Evolutionary conservation across 1,140 invertebrate genomes (phyloP).

Genomic region (Drosophila teissieri): DNA sequence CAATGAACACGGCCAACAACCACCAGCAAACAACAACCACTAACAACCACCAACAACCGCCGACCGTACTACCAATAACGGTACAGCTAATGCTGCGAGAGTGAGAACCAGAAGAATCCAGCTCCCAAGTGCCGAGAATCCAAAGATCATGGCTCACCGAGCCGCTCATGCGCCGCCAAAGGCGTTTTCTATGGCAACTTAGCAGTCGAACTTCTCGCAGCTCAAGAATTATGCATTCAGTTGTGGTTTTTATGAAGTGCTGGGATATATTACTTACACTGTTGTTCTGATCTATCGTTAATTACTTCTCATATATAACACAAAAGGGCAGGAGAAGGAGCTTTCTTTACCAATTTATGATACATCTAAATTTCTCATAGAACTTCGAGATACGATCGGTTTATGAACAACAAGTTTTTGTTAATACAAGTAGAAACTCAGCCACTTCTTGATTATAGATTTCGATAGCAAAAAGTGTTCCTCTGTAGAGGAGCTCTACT

Average conservation of each 20-base stretch:
- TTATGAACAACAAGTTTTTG: too few relatives aligned
- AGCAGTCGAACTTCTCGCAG: background rate
- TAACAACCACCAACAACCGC: background rate
- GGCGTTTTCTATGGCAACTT: conserved; percentile 15
- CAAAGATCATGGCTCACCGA: conserved; percentile 31
- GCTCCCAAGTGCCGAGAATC: conserved; percentile 21
- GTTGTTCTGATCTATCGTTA: background rate
- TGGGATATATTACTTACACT: too few relatives aligned
- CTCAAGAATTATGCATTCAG: background rate
- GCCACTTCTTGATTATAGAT: too few relatives aligned
- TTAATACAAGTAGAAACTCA: too few relatives aligned
- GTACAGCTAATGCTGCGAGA: conserved; percentile 63
- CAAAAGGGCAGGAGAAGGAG: too few relatives aligned
- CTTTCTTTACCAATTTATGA: too few relatives aligned
- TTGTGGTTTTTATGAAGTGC: background rate
- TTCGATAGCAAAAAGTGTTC: background rate
- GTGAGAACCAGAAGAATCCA: conserved; percentile 71
- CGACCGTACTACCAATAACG: conserved; percentile 49
- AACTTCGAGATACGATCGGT: too few relatives aligned
- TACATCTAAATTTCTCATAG: too few relatives aligned
- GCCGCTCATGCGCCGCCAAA: conserved; percentile 30
- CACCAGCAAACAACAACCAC: conserved; percentile 9
- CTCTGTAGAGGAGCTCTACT: background rate
- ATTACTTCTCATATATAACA: too few relatives aligned
- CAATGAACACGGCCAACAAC: conserved; percentile 46